Percentiles rank a stretch among this genome's conserved stretches.
Evolutionary conservation across 2,797 vertebrate species (phyloP).

Genomic region (Novumbra hubbsi): DNA sequence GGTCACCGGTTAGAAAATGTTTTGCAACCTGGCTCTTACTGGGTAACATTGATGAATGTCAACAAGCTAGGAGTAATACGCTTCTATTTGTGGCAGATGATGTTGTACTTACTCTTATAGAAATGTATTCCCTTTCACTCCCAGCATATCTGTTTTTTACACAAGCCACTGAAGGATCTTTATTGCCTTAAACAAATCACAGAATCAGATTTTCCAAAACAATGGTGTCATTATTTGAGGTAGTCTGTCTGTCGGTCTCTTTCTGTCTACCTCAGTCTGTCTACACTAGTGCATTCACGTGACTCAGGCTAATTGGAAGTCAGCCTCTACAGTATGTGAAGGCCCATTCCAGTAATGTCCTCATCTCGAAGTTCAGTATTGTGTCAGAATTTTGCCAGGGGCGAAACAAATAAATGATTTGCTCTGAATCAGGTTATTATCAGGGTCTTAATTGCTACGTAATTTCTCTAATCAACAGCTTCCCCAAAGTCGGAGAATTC

Average conservation of each 20-base stretch:
- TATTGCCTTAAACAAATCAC: neutral
- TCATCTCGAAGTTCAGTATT: conserved; percentile 40
- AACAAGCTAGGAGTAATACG: neutral
- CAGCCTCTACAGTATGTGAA: neutral
- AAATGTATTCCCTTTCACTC: neutral
- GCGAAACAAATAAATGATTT: conserved; percentile 32
- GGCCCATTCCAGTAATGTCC: neutral
- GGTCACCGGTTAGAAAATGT: neutral
- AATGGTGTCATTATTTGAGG: neutral
- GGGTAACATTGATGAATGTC: neutral
- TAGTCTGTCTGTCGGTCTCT: neutral
- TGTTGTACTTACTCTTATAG: neutral
- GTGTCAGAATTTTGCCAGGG: conserved; percentile 48
- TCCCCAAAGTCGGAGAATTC: conserved; percentile 33
- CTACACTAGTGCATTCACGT: too few relatives aligned
- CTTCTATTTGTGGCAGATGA: neutral
- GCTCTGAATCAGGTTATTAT: conserved; percentile 42
- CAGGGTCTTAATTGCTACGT: conserved; percentile 36
- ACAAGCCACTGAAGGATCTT: neutral
- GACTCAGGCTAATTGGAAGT: neutral
- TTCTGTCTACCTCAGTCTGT: neutral
- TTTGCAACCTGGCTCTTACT: neutral
- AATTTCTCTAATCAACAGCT: conserved; percentile 22
- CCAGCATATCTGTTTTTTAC: neutral
- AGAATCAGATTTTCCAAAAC: neutral